Base-by-base conservation (phyloP, 2,888 invertebrate genomes). In the Zaprionus bogoriensis region DNA sequence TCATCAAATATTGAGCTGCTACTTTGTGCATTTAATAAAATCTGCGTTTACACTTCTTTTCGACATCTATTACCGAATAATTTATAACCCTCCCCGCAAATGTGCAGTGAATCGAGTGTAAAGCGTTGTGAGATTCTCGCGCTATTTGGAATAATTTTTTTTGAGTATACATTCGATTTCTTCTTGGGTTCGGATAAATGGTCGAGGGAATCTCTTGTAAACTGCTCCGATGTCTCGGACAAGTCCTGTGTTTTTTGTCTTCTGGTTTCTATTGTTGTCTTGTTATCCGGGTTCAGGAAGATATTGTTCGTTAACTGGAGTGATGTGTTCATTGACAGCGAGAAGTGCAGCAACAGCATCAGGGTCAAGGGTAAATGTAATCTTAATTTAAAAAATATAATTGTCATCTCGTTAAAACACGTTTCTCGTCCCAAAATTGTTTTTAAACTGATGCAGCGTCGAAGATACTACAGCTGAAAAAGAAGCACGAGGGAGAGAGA, bases 381-480 rank as follows among this genome's bases (percentile, higher is more conserved):
- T 2, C 41, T 50, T 19, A 55, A 20, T 51, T 46, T 20, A 3
- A 12, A 5, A 20, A n/a, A 1, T 3, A 22, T 50, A 50, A 58
- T 55, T 60, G 58, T 23, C 67, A 74, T 66, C 28, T 45, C 22
- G 41, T 46, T 57, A 23, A 62, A 67, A 79, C 68, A 85, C 87
- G 83, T 80, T 75, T 55, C 6, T 36, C 7, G 14, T 1, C 9
- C 7, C n/a, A 14, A 32, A 32, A 3, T 17, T n/a, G n/a, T n/a
- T n/a, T n/a, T n/a, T n/a, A n/a, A n/a, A n/a, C n/a, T n/a, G n/a
- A n/a, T n/a, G n/a, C n/a, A n/a, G n/a, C n/a, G n/a, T n/a, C n/a
- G n/a, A n/a, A n/a, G n/a, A n/a, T n/a, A n/a, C n/a, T n/a, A n/a
- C n/a, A n/a, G n/a, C n/a, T n/a, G 9, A 17, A 17, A 17, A 14